phyloP scores from a whole-genome alignment of 2,797 vertebrate species.

The Acanthurus tractus region DNA sequence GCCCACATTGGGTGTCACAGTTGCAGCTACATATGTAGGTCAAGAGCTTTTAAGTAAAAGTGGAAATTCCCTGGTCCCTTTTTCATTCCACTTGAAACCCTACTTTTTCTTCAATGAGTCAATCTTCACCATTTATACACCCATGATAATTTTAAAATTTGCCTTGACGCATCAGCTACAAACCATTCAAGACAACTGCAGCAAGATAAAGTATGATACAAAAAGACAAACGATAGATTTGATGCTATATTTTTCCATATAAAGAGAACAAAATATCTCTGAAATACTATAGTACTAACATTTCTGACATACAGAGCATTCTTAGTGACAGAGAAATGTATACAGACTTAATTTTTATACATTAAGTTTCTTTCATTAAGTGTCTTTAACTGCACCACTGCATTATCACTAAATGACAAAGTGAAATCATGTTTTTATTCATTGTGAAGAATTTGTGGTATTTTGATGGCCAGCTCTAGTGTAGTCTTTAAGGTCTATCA shows the following conservation, averaged over 20 bases:
- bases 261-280: neutral
- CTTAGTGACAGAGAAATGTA: neutral
- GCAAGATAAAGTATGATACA: neutral
- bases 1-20: constrained; percentile 31
- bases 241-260: no score
- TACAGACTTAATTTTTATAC: constrained; percentile 2
- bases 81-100: constrained; percentile 47
- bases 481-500: constrained; percentile 12
- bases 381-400: neutral
- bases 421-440: constrained; percentile 11
- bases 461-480: neutral
- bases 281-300: neutral
- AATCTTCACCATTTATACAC: constrained; percentile 36
- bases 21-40: constrained; percentile 72
- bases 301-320: neutral
- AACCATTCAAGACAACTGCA: constrained; percentile 9
- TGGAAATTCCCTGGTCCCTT: constrained; percentile 64
- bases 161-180: neutral
- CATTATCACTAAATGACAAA: neutral
- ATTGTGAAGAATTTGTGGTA: constrained; percentile 23
- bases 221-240: neutral
- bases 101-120: constrained; percentile 44
- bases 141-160: constrained; percentile 14
- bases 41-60: constrained; percentile 78
- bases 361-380: neutral